Conservation (phyloP, 2,113 vertebrate genomes). For the Sprattus sprattus region DNA sequence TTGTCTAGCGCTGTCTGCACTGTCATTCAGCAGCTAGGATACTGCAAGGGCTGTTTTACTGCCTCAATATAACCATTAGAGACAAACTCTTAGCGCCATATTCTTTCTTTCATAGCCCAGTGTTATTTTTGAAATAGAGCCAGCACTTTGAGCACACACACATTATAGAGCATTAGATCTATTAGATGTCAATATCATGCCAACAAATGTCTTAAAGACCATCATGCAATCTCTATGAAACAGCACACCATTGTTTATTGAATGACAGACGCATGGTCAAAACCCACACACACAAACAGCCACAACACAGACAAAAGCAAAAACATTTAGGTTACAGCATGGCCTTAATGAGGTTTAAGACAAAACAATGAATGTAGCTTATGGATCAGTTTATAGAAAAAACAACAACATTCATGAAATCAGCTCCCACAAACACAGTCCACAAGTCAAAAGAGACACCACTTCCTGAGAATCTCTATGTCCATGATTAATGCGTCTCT, state of each 20-base stretch:
- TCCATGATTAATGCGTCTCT: neutral
- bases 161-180: neutral
- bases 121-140: neutral
- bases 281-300: neutral
- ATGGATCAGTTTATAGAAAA: neutral
- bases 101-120: neutral
- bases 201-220: neutral
- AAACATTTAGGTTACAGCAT: neutral
- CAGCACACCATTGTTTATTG: neutral
- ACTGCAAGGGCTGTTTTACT: neutral
- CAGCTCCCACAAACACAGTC: constrained; percentile 7
- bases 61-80: neutral
- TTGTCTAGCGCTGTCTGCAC: neutral
- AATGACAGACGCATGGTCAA: neutral
- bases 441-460: neutral
- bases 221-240: neutral
- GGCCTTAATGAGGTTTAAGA: neutral
- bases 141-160: neutral
- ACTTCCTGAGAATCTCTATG: neutral
- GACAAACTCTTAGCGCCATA: neutral
- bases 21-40: neutral
- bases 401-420: constrained; percentile 1
- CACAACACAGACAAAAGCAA: neutral
- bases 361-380: neutral
- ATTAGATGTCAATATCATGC: neutral